Conservation (phyloP, 2,113 vertebrate species). For the Plectropomus leopardus region DNA sequence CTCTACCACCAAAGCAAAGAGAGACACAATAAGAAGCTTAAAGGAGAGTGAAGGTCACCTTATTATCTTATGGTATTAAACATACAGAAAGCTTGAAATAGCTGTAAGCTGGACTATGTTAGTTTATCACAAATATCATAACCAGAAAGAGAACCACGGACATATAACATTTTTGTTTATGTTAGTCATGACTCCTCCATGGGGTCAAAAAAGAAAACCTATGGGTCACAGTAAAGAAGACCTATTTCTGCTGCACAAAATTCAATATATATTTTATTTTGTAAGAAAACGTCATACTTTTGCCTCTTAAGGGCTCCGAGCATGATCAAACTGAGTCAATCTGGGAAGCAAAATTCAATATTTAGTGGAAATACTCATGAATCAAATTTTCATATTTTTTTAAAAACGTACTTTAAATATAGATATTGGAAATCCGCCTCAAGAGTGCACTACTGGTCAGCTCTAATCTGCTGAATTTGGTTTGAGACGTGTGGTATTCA, state of each 20-base stretch:
- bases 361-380: not conserved
- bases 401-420: not conserved
- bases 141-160: no score
- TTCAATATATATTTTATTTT: not conserved
- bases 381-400: not conserved
- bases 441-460: not conserved
- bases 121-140: not conserved
- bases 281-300: not conserved
- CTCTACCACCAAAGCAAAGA: not conserved
- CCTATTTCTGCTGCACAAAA: not conserved
- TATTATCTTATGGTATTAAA: not conserved
- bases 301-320: not conserved
- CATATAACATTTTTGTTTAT: no score
- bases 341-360: not conserved
- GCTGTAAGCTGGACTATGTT: no score
- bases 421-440: not conserved
- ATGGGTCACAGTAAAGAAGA: no score
- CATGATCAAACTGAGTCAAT: not conserved
- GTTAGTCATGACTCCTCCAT: no score
- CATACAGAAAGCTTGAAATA: no score
- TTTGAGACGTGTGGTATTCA: not conserved
- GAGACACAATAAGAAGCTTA: not conserved
- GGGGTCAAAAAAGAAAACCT: no score
- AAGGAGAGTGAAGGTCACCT: slow-evolving; percentile 2
- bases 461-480: not conserved